These are phyloP conservation scores for Oscheius sp. DNA, from an alignment of 2,888 invertebrate genomes.

Conservation along the genomic window DNA sequence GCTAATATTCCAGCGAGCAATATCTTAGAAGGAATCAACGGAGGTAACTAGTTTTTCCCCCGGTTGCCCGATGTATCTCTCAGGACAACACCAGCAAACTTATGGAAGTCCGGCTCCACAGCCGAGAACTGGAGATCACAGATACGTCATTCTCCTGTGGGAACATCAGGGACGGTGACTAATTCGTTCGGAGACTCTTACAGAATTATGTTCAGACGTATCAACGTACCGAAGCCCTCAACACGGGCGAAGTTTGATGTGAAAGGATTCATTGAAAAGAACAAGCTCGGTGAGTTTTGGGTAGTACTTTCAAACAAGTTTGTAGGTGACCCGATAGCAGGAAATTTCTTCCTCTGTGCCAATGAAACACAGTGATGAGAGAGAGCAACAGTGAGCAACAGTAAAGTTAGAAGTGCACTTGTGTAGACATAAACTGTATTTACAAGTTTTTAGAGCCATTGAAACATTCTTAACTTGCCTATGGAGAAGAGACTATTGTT, in stretches of 20 bases:
- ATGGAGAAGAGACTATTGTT: no score
- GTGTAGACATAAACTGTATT: conserved; percentile 11
- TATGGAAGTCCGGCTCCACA: conserved; percentile 73
- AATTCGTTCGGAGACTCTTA: background rate
- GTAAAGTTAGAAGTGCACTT: conserved; percentile 1
- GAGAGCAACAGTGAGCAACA: conserved; percentile 29
- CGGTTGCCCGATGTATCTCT: background rate
- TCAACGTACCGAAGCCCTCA: conserved; percentile 67
- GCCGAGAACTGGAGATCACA: conserved; percentile 72
- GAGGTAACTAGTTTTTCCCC: conserved; percentile 52
- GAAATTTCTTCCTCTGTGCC: conserved; percentile 71
- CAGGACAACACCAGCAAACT: conserved; percentile 71
- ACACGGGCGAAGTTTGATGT: conserved; percentile 72
- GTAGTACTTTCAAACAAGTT: conserved; percentile 16
- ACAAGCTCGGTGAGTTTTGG: conserved; percentile 64
- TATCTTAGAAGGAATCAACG: conserved; percentile 73
- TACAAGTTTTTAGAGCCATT: no score
- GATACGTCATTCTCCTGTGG: conserved; percentile 72
- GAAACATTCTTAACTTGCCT: no score
- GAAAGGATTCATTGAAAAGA: conserved; percentile 72
- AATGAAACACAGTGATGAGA: conserved; percentile 48
- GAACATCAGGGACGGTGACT: conserved; percentile 68
- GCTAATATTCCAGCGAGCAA: conserved; percentile 73
- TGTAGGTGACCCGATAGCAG: conserved; percentile 71
- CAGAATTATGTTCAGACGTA: conserved; percentile 35